Evolutionary conservation across 2,113 vertebrate genomes (phyloP).

Genomic region (Siniperca knerii): DNA sequence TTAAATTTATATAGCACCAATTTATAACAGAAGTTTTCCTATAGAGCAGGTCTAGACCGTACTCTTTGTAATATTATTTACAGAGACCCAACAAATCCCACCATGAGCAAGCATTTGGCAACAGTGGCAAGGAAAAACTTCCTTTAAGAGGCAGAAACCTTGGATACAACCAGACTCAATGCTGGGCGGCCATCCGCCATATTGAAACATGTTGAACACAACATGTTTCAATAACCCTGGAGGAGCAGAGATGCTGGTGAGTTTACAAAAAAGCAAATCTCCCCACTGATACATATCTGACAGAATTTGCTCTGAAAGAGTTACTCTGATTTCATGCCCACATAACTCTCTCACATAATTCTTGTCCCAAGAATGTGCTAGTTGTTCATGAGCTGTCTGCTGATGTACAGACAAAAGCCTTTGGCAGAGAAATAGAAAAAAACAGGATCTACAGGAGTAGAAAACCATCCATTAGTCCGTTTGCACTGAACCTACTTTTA

Average conservation of each 20-base stretch:
- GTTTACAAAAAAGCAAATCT: slow-evolving; percentile 16
- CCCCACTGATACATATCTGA: background rate
- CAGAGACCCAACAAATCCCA: too few relatives aligned
- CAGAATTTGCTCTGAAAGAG: background rate
- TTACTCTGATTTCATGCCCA: background rate
- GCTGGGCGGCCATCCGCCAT: too few relatives aligned
- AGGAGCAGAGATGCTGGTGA: background rate
- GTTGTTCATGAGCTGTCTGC: background rate
- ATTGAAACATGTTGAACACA: slow-evolving; percentile 6
- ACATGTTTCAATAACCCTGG: slow-evolving; percentile 39
- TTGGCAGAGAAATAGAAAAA: background rate
- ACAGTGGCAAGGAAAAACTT: too few relatives aligned
- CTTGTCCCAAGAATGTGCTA: background rate
- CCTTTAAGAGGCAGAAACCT: too few relatives aligned
- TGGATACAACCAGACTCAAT: too few relatives aligned
- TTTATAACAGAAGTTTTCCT: too few relatives aligned
- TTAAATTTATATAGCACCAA: too few relatives aligned
- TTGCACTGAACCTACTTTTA: slow-evolving; percentile 27
- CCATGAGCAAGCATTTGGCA: too few relatives aligned
- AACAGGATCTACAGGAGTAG: slow-evolving; percentile 7
- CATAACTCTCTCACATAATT: background rate
- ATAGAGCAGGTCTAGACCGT: too few relatives aligned
- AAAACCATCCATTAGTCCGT: background rate
- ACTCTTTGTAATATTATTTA: too few relatives aligned
- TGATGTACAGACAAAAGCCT: background rate